Evolutionary conservation across 1,140 invertebrate genomes (phyloP), one percentile per base, ranked within the genome.

Genomic region (Sarcophaga bullata): DNA sequence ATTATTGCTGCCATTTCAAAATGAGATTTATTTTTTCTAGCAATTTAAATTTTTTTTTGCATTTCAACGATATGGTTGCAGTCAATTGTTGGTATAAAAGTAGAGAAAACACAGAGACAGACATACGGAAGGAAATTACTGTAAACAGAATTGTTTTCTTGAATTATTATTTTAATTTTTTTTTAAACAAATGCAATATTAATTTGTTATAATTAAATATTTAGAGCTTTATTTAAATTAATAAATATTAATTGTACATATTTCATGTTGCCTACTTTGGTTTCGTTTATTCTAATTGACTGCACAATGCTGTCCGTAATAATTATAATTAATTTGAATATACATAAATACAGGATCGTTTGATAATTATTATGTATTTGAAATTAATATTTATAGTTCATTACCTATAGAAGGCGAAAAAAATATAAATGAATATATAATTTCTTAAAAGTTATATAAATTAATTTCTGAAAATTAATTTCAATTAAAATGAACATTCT

Each of bases 1-100:
- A 76, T 76, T 76, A 17, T 76, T 76, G 73, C 17, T 49, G 46
- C 9, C 48, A 76, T 76, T 76, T 73, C 25, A n/a, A 47, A 73
- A 46, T 73, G 72, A 11, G 37, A 25, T 72, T n/a, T n/a, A n/a
- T n/a, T n/a, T n/a, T n/a, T n/a, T n/a, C n/a, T n/a, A n/a, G n/a
- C n/a, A n/a, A n/a, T n/a, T 73, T 8, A 50, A 50, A 50, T 50
- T 8, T 10, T 13, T 58, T 7, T 58, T 13, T 58, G 54, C n/a
- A 54, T 13, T 8, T 54, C 15, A 13, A 9, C 15, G 10, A 9
- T 13, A 3, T 54, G 15, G 7, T 54, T 54, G 52, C 52, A 54
- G 52, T 54, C 10, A 37, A 37, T 37, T 37, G 25, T 37, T 37
- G 25, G 25, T 4, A 37, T 37, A 4, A 37, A 37, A 37, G 25